A percentile compares a stretch with the other conserved stretches of the same genome.
These are phyloP conservation scores for Excalfactoria chinensis DNA, from an alignment of 2,113 vertebrate genomes.

Conservation along the genomic window DNA sequence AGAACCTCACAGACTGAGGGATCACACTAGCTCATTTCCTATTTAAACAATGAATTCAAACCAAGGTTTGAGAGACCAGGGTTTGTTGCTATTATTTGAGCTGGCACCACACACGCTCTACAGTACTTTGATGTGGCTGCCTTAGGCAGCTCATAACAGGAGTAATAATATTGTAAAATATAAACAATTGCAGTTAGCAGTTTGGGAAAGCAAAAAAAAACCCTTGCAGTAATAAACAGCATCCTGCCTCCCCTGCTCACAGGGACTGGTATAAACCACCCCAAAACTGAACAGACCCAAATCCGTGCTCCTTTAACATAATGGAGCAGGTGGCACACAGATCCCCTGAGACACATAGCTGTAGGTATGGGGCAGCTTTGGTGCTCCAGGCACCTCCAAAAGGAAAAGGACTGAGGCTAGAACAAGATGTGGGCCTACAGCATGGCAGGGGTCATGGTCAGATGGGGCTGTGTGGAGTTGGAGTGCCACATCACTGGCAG, in stretches of 20 bases:
- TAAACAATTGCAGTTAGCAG: slow-evolving; percentile 66
- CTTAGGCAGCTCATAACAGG: slow-evolving; percentile 71
- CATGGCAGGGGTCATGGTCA: rapidly evolving
- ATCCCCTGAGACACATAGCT: rapidly evolving
- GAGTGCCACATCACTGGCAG: not conserved
- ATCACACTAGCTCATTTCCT: slow-evolving; percentile 72
- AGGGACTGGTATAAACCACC: not conserved
- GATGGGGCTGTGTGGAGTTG: not conserved
- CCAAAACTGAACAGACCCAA: not conserved
- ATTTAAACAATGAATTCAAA: slow-evolving; percentile 76
- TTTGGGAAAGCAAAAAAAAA: not conserved
- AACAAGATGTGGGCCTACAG: rapidly evolving
- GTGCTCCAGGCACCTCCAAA: not conserved
- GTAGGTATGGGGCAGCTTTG: rapidly evolving
- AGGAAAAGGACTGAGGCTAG: not conserved
- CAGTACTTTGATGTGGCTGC: slow-evolving; percentile 77
- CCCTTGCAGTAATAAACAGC: not conserved
- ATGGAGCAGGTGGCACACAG: not conserved
- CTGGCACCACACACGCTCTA: not conserved
- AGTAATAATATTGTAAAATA: slow-evolving; percentile 70
- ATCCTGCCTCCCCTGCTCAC: not conserved
- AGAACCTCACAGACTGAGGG: slow-evolving; percentile 41
- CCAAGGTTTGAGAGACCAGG: slow-evolving; percentile 51
- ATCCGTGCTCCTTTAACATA: rapidly evolving
- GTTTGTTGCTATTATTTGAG: slow-evolving; percentile 62